Base-by-base conservation (phyloP, 2,888 invertebrate genomes). In the Andrena bucephala region DNA sequence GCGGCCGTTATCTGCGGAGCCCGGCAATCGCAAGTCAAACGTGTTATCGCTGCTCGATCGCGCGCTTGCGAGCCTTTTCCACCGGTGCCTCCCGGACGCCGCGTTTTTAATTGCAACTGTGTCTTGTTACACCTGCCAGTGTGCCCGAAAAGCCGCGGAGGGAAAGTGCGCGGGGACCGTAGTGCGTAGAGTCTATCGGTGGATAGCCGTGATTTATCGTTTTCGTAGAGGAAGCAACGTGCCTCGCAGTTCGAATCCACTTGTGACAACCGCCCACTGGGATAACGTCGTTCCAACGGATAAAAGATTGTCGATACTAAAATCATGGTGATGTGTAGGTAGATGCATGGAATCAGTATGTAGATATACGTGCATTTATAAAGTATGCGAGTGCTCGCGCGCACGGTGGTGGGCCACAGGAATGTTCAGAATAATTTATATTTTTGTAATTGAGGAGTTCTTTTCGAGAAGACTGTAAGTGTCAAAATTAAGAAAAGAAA, bases 31-130 rank as follows among this genome's bases (percentile, higher is more conserved):
- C 59, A 67, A 50, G 50, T 66, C 62, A 83, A 86, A 83, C 63
- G 71, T 68, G 72, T 88, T 88, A 90, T 90, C 90, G 59, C 54
- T 7, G 24, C 67, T 42, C 74, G 83, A 86, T 85, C 77, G 70
- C 70, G 31, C 76, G 74, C 70, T 77, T 67, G 71, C 89, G 84
- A 84, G 81, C 62, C 62, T 54, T 6, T 29, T 24, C 31, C 8
- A 10, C 42, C 20, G 24, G 67, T 76, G 36, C 16, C 59, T 66
- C 13, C 42, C 33, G 63, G 33, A 31, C 10, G 29, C 57, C 42
- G 50, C 13, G 50, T 29, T 29, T 60, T 81, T 57, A 72, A 78
- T 78, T 72, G n/a, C 36, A 63, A 59, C 70, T 42, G 62, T 57
- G 27, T 50, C 7, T 60, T n/a, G 24, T 29, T 27, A 29, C 67